A percentile compares a stretch with the other conserved stretches of the same genome.
Conservation (phyloP, 92 coral and sea anemone genomes). For the Palythoa heliodiscus region DNA sequence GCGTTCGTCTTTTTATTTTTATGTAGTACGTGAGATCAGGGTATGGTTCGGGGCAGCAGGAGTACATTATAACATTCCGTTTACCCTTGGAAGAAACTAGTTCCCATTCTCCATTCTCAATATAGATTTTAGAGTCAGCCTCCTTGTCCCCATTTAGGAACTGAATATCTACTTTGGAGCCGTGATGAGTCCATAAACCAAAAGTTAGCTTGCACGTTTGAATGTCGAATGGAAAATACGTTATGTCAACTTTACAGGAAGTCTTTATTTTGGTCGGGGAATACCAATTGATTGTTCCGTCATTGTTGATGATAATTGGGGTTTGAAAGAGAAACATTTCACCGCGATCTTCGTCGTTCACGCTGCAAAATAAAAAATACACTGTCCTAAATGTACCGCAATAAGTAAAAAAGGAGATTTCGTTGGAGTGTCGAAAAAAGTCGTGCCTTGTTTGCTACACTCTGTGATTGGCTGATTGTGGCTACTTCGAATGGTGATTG, state of each 20-base stretch:
- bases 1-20: slow-evolving; percentile 67
- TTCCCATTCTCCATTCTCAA: slow-evolving; percentile 81
- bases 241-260: slow-evolving; percentile 77
- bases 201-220: slow-evolving; percentile 76
- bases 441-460: no score
- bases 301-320: slow-evolving; percentile 61
- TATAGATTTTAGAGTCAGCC: slow-evolving; percentile 57
- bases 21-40: slow-evolving; percentile 74
- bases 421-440: no score
- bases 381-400: background rate
- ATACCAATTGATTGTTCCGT: slow-evolving; percentile 77
- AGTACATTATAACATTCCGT: slow-evolving; percentile 57
- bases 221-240: slow-evolving; percentile 85
- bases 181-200: slow-evolving; percentile 83
- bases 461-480: no score
- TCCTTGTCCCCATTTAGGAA: slow-evolving; percentile 47
- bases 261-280: slow-evolving; percentile 79
- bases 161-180: slow-evolving; percentile 61
- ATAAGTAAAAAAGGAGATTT: no score
- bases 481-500: no score
- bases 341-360: slow-evolving; percentile 80
- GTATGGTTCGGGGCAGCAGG: slow-evolving; percentile 81
- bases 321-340: slow-evolving; percentile 87
- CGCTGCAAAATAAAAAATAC: slow-evolving; percentile 53
- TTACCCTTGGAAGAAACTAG: slow-evolving; percentile 65